These are phyloP conservation scores for Fabriciana adippe DNA, from an alignment of 2,888 invertebrate genomes.

Conservation along the genomic window DNA sequence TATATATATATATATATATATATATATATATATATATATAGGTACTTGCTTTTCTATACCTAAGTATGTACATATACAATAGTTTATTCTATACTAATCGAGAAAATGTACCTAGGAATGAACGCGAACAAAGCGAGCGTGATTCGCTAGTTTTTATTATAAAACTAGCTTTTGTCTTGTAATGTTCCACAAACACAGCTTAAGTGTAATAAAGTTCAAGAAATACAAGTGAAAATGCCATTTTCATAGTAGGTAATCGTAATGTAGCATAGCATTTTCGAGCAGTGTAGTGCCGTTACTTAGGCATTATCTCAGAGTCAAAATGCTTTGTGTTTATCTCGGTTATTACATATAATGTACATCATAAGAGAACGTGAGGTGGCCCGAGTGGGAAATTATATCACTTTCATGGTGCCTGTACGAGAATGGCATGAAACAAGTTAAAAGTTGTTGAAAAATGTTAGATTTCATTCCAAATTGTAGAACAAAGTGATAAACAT, in stretches of 20 bases:
- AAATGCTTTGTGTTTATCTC: conserved; percentile 14
- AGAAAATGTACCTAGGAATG: no score
- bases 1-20: no score
- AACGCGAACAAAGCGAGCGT: no score
- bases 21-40: no score
- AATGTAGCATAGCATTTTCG: conserved; percentile 2
- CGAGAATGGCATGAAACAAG: neutral
- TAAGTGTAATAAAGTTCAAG: neutral
- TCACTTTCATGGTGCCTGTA: conserved; percentile 1
- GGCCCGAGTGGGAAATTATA: conserved; percentile 9
- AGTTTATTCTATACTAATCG: no score
- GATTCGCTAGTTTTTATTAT: no score
- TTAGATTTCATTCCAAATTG: neutral
- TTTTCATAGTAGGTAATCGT: neutral
- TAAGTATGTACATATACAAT: no score
- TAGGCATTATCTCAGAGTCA: neutral
- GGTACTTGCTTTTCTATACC: no score
- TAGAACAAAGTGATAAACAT: no score
- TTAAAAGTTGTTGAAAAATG: neutral
- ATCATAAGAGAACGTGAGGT: neutral
- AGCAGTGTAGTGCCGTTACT: neutral
- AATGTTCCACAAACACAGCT: no score
- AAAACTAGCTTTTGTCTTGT: no score
- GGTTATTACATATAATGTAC: conserved; percentile 6
- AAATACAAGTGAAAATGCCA: neutral